Conservation (phyloP, 2,113 vertebrate genomes). For the Mohoua ochrocephala region DNA sequence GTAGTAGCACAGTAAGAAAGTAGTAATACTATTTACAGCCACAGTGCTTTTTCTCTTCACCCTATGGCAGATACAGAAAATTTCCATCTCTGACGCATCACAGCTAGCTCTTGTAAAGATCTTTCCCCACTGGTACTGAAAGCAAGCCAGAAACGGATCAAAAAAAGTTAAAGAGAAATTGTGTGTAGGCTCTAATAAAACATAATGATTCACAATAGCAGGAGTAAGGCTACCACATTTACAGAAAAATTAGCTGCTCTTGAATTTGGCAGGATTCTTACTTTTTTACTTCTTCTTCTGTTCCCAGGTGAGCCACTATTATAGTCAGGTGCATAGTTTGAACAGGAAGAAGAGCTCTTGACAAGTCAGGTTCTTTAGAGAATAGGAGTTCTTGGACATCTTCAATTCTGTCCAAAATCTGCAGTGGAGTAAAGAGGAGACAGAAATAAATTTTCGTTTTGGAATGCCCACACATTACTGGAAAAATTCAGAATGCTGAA, state of each 20-base stretch:
- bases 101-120: background rate
- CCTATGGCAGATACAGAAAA: background rate
- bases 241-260: background rate
- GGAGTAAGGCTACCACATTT: background rate
- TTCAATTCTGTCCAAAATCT: constrained; percentile 66
- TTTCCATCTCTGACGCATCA: background rate
- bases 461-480: background rate
- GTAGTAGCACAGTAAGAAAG: background rate
- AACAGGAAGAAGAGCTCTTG: constrained; percentile 28
- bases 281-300: constrained; percentile 47
- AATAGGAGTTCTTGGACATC: constrained; percentile 42
- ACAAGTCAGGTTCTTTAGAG: constrained; percentile 43
- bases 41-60: background rate
- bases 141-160: background rate
- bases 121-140: background rate
- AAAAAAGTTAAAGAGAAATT: background rate
- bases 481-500: background rate
- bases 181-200: background rate
- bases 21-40: background rate
- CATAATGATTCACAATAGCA: background rate
- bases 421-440: background rate
- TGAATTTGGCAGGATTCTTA: background rate
- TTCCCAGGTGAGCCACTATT: constrained; percentile 21
- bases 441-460: background rate
- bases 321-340: constrained; percentile 26